Percentiles rank a stretch among this genome's conserved stretches.
phyloP scores from a whole-genome alignment of 2,888 invertebrate genomes.

The Diaperis boleti region DNA sequence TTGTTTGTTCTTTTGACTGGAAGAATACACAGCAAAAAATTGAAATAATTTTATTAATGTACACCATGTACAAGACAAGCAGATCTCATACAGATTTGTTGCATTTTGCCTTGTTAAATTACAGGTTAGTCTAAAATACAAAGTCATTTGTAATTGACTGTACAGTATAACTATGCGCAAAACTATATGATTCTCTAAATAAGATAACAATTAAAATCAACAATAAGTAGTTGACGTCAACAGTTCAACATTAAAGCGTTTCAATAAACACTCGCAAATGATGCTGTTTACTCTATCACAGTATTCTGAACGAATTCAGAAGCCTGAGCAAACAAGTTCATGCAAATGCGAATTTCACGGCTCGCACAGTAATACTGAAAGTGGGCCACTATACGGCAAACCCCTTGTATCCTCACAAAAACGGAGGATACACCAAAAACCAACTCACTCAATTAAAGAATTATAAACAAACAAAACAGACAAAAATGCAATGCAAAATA shows the following conservation, averaged over 20 bases:
- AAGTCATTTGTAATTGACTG: conserved; percentile 54
- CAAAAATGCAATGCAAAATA: conserved; percentile 2
- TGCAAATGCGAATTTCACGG: conserved; percentile 43
- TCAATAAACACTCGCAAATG: conserved; percentile 43
- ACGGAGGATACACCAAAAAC: conserved; percentile 22
- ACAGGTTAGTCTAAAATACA: conserved; percentile 52
- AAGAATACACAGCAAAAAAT: conserved; percentile 17
- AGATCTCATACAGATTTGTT: conserved; percentile 53
- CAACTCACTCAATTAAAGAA: conserved; percentile 11
- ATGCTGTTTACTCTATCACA: conserved; percentile 52
- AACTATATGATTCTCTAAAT: conserved; percentile 50
- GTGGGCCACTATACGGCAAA: conserved; percentile 33
- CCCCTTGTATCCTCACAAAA: conserved; percentile 26
- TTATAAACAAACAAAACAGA: conserved; percentile 13
- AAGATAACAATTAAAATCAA: conserved; percentile 57
- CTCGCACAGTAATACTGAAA: conserved; percentile 53
- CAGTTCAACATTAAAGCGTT: conserved; percentile 52
- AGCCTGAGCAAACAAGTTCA: conserved; percentile 49
- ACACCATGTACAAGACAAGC: conserved; percentile 56
- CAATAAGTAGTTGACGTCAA: conserved; percentile 54
- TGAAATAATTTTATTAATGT: conserved; percentile 55
- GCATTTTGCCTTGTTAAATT: conserved; percentile 48
- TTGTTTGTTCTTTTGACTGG: no score
- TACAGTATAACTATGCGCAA: conserved; percentile 56
- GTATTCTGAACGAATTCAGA: conserved; percentile 49